These are phyloP conservation scores for Coptotermes formosanus DNA, from an alignment of 1,140 invertebrate genomes.

Conservation along the genomic window DNA sequence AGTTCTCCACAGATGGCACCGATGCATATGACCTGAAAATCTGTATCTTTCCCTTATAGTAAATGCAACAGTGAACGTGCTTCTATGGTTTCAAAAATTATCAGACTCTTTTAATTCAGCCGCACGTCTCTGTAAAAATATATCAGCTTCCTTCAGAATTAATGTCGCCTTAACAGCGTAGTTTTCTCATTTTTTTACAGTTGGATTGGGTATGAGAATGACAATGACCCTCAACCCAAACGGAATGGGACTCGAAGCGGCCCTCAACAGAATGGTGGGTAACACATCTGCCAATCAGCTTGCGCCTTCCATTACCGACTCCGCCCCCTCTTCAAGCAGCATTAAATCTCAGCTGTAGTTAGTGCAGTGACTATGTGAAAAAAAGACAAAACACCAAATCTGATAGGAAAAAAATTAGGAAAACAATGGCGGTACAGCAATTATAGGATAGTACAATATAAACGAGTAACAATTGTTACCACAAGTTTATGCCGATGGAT, in stretches of 20 bases:
- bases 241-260: slow-evolving; percentile 15
- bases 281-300: slow-evolving; percentile 29
- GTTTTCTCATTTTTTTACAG: neutral
- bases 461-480: neutral
- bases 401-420: neutral
- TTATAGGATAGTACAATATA: slow-evolving; percentile 1
- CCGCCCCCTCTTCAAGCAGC: slow-evolving; percentile 25
- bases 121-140: neutral
- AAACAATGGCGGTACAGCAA: neutral
- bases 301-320: slow-evolving; percentile 28
- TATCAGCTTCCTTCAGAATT: neutral
- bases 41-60: too few species aligned
- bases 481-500: neutral
- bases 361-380: neutral
- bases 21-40: too few species aligned
- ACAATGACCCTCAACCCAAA: slow-evolving; percentile 25
- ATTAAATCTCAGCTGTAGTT: slow-evolving; percentile 17
- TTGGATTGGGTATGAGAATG: slow-evolving; percentile 29
- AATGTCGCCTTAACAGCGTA: neutral
- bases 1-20: too few species aligned
- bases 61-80: too few species aligned
- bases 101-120: too few species aligned
- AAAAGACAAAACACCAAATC: neutral
- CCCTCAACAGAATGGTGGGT: neutral
- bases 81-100: too few species aligned